Conservation (phyloP, 2,797 vertebrate genomes). For the Lophius americanus region DNA sequence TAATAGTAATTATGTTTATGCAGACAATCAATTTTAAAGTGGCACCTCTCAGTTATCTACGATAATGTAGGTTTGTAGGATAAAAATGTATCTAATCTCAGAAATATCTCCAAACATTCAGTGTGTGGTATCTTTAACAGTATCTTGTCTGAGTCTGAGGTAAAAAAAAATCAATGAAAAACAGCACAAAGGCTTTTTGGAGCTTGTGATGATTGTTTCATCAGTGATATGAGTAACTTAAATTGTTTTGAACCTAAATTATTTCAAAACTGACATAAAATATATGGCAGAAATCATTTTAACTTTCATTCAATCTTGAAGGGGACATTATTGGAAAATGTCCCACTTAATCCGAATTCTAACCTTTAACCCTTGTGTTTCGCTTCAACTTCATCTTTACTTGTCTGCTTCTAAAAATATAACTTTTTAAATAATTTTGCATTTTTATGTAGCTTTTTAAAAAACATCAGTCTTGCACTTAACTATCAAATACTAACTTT, state of each 20-base stretch:
- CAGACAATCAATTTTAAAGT: neutral
- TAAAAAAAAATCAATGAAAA: neutral
- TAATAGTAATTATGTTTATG: neutral
- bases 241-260: neutral
- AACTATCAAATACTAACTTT: too few species aligned
- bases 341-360: neutral
- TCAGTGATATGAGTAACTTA: constrained; percentile 11
- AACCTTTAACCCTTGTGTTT: neutral
- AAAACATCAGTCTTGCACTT: too few species aligned
- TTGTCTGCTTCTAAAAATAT: too few species aligned
- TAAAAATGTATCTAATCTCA: neutral
- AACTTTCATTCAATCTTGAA: constrained; percentile 4
- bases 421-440: too few species aligned
- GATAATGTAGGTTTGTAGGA: neutral
- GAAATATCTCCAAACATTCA: neutral
- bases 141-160: too few species aligned
- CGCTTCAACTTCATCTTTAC: too few species aligned
- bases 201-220: neutral
- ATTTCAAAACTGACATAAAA: neutral
- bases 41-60: too few species aligned
- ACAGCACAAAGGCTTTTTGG: neutral
- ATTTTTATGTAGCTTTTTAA: too few species aligned
- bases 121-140: too few species aligned
- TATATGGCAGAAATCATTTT: neutral
- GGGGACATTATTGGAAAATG: neutral